These are phyloP conservation scores for Caenorhabditis briggsae DNA, from an alignment of 1,140 invertebrate species.

Conservation along the genomic window DNA sequence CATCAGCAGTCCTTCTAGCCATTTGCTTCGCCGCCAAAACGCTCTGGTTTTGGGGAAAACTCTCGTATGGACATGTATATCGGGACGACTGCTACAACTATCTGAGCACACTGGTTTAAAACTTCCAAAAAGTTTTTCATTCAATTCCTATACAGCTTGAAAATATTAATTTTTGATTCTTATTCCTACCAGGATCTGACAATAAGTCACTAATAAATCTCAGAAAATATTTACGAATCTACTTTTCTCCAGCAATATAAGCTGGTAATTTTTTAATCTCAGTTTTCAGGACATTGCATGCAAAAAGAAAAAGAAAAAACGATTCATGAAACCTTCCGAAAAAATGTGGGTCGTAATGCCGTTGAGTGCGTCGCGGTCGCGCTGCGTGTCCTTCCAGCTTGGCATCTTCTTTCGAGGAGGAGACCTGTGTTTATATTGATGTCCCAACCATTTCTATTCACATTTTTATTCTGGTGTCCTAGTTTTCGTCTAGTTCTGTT, in stretches of 20 bases:
- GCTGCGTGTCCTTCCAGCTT: conserved; percentile 24
- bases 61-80: conserved; percentile 16
- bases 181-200: background rate
- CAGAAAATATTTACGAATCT: no score
- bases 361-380: conserved; percentile 9
- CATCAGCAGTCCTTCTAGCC: conserved; percentile 2
- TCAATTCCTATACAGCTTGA: conserved; percentile 4
- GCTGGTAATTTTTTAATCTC: background rate
- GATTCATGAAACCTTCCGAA: background rate
- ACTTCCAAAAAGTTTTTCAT: background rate
- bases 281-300: background rate
- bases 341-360: background rate
- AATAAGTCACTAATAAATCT: background rate
- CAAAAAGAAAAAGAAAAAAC: background rate
- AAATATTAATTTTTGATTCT: background rate
- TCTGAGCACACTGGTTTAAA: conserved; percentile 25
- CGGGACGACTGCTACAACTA: conserved; percentile 42
- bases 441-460: background rate
- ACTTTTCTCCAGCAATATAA: background rate
- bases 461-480: background rate
- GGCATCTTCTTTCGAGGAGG: conserved; percentile 1
- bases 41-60: conserved; percentile 27
- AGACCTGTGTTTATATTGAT: background rate
- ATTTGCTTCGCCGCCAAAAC: conserved; percentile 3
- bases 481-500: background rate